A percentile compares a stretch with the other conserved stretches of the same genome.
Conservation (phyloP, 2,888 invertebrate species). For the Drosophila tanythrix region DNA sequence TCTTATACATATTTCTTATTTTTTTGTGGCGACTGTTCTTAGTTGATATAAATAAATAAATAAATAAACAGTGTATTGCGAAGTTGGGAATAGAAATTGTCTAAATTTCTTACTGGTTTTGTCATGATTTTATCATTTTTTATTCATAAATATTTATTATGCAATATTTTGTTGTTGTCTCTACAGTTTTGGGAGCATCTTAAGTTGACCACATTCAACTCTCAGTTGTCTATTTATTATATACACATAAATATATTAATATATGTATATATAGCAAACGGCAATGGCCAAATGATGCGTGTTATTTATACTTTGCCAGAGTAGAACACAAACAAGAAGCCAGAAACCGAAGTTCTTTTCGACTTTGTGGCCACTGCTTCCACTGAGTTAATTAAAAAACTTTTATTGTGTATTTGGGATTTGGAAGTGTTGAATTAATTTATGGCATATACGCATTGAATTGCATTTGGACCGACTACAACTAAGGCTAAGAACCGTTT, state of each 20-base stretch:
- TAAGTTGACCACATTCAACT: neutral
- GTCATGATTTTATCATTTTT: neutral
- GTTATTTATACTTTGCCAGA: constrained; percentile 43
- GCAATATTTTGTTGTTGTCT: neutral
- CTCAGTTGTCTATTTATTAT: neutral
- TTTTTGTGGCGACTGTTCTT: neutral
- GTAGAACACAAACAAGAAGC: constrained; percentile 19
- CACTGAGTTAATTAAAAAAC: constrained; percentile 75
- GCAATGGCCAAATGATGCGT: constrained; percentile 66
- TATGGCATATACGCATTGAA: constrained; percentile 14
- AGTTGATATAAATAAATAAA: neutral
- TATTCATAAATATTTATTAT: neutral
- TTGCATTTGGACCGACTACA: neutral
- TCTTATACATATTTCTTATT: neutral
- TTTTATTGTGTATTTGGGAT: constrained; percentile 51
- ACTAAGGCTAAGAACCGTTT: constrained; percentile 11
- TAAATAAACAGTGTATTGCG: neutral
- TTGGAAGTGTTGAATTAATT: constrained; percentile 33
- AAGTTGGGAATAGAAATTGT: neutral
- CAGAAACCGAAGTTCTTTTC: neutral
- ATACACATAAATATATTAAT: no score
- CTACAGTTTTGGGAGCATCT: constrained; percentile 22
- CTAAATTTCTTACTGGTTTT: neutral
- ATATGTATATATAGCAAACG: constrained; percentile 4
- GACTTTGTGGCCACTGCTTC: constrained; percentile 18